A percentile compares a stretch with the other conserved stretches of the same genome.
Conservation (phyloP, 92 coral and sea anemone genomes). For the Umimayanthus chanpuru region DNA sequence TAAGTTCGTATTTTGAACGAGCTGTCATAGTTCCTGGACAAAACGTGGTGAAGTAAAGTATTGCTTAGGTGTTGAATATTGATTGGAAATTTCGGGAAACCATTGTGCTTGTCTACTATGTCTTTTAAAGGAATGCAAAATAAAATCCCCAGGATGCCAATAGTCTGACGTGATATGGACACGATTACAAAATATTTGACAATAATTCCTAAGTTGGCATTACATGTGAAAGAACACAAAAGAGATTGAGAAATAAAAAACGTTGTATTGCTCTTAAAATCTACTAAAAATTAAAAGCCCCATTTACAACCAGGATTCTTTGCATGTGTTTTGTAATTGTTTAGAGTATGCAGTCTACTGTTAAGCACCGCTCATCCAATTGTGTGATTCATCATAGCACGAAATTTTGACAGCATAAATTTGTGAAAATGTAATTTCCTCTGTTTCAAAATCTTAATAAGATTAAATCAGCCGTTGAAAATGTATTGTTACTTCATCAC, state of each 20-base stretch:
- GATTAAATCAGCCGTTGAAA: background rate
- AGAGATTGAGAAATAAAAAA: too few species aligned
- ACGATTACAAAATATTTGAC: too few species aligned
- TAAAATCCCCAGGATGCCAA: background rate
- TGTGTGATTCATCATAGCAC: background rate
- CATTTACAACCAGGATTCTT: background rate
- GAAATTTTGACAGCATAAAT: background rate
- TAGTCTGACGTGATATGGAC: background rate
- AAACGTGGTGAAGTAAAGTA: too few species aligned
- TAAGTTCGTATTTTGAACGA: too few species aligned
- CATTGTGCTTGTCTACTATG: background rate
- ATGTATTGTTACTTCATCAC: background rate
- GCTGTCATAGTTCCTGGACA: too few species aligned
- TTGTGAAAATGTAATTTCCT: background rate
- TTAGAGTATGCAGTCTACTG: background rate
- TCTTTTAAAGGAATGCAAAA: too few species aligned
- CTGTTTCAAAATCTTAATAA: background rate
- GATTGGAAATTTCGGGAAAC: too few species aligned
- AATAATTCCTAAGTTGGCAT: too few species aligned
- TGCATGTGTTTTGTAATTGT: background rate
- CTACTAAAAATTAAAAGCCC: background rate
- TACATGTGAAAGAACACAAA: too few species aligned
- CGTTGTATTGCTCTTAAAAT: background rate
- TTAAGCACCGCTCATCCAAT: background rate
- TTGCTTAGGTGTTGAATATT: too few species aligned